Conservation (phyloP, 2,888 invertebrate species). For the Dromius quadrimaculatus region DNA sequence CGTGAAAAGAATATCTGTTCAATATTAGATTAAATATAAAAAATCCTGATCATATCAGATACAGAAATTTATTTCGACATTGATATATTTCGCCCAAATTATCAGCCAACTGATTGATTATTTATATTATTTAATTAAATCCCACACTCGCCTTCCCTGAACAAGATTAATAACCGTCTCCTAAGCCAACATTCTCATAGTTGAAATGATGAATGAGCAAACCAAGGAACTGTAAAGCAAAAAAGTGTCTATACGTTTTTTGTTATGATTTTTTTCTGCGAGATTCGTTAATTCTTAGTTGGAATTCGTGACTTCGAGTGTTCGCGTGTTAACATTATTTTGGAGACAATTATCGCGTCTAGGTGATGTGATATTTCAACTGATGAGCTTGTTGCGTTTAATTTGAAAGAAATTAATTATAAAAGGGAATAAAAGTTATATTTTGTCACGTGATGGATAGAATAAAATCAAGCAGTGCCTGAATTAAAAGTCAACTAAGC, state of each 20-base stretch:
- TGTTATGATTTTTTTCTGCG: slow-evolving; percentile 26
- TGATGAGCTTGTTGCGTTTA: too few relatives aligned
- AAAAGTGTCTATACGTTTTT: slow-evolving; percentile 35
- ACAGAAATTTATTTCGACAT: too few relatives aligned
- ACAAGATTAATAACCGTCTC: slow-evolving; percentile 46
- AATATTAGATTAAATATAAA: too few relatives aligned
- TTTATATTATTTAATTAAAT: slow-evolving; percentile 51
- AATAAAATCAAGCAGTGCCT: too few relatives aligned
- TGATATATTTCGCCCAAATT: slow-evolving; percentile 39
- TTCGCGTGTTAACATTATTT: slow-evolving; percentile 42
- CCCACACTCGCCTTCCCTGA: slow-evolving; percentile 48
- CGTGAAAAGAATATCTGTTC: too few relatives aligned
- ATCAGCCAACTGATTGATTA: slow-evolving; percentile 40
- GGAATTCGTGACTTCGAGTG: slow-evolving; percentile 37
- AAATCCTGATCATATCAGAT: too few relatives aligned
- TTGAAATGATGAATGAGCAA: slow-evolving; percentile 50
- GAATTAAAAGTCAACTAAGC: too few relatives aligned
- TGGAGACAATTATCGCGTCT: slow-evolving; percentile 41
- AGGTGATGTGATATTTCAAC: too few relatives aligned
- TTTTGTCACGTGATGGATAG: too few relatives aligned
- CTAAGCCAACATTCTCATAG: slow-evolving; percentile 44
- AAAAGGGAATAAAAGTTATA: too few relatives aligned
- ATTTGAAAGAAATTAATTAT: too few relatives aligned
- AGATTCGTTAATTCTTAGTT: slow-evolving; percentile 44
- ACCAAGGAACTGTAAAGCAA: slow-evolving; percentile 12